Percentiles rank a stretch among this genome's conserved stretches.
Conservation (phyloP, 2,113 vertebrate species). For the Scolopax mira region DNA sequence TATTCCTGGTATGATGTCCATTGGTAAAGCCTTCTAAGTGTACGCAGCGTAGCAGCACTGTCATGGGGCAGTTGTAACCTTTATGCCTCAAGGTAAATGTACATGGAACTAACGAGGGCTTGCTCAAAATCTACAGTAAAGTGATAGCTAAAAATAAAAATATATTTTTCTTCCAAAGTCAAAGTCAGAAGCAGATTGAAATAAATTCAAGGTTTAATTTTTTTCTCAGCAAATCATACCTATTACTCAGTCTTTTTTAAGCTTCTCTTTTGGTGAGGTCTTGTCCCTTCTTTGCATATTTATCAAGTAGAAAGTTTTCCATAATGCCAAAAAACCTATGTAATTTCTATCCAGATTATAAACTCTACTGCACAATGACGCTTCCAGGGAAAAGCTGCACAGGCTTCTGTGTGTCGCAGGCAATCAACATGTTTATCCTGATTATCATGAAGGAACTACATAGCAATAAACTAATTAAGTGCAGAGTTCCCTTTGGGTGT, state of each 20-base stretch:
- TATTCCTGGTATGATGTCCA: background rate
- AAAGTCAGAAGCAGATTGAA: background rate
- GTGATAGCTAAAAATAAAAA: background rate
- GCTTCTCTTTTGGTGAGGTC: background rate
- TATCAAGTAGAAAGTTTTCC: background rate
- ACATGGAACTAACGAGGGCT: background rate
- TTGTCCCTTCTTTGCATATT: background rate
- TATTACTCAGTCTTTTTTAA: background rate
- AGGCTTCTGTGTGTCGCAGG: background rate
- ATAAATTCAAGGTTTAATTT: background rate
- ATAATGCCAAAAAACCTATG: background rate
- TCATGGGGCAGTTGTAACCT: background rate
- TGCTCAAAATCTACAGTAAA: background rate
- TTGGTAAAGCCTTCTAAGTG: background rate
- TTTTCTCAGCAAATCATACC: background rate
- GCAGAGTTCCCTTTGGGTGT: background rate
- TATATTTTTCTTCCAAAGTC: background rate
- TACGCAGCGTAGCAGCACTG: background rate
- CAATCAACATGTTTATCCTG: background rate
- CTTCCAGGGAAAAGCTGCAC: background rate
- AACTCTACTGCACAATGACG: background rate
- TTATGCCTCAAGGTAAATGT: background rate
- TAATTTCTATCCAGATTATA: background rate
- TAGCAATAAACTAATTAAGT: background rate
- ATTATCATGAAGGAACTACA: background rate